Evolutionary conservation across 1,140 invertebrate species (phyloP).

Genomic region (Trichonephila inaurata): DNA sequence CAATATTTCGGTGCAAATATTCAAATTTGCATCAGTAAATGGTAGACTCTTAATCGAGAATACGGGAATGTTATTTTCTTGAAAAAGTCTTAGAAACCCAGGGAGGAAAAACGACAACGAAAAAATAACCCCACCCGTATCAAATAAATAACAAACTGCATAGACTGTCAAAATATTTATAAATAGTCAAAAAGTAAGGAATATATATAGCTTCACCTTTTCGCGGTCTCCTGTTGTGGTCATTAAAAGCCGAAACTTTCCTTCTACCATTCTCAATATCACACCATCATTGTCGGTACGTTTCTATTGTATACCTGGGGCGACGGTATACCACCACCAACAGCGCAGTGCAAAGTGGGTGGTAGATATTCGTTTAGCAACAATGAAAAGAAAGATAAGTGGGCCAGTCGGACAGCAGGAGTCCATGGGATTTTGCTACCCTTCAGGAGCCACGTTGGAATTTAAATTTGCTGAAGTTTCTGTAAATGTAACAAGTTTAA

Average conservation of each 20-base stretch:
- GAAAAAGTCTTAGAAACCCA: no score
- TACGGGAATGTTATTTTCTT: no score
- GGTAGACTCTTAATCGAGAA: no score
- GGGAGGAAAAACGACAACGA: no score
- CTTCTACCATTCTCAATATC: conserved; percentile 9
- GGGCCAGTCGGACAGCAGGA: neutral
- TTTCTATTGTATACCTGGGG: neutral
- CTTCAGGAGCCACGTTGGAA: neutral
- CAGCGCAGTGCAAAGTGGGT: neutral
- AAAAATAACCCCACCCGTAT: no score
- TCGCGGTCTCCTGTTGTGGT: neutral
- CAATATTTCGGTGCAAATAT: no score
- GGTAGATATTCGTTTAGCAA: neutral
- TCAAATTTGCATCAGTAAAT: no score
- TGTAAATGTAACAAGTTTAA: neutral
- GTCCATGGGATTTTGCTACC: neutral
- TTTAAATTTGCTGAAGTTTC: neutral
- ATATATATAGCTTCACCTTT: neutral
- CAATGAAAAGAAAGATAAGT: conserved; percentile 7
- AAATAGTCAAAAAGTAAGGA: neutral
- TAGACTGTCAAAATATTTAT: conserved; percentile 7
- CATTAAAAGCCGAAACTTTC: neutral
- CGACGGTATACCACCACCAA: neutral
- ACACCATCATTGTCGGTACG: neutral
- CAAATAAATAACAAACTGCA: neutral